Conservation (phyloP, 2,888 invertebrate species). For the Copidosoma aretas region DNA sequence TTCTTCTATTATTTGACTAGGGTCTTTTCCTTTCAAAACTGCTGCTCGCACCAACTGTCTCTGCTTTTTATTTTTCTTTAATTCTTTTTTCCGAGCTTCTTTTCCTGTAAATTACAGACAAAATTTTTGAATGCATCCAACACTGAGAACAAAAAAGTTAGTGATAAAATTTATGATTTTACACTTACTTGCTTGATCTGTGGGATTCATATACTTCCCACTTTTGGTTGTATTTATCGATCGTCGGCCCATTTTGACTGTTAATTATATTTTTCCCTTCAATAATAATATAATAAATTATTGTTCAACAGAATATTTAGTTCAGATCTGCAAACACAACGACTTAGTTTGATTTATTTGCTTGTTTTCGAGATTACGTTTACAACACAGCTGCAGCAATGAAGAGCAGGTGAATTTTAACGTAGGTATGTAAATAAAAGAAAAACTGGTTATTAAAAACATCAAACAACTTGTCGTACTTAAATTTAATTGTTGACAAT, state of each 20-base stretch:
- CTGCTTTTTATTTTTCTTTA: slow-evolving; percentile 98
- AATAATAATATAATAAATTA: not conserved
- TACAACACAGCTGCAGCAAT: too few species aligned
- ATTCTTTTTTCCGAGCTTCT: slow-evolving; percentile 94
- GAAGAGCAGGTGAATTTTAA: too few species aligned
- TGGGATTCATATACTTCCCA: slow-evolving; percentile 99
- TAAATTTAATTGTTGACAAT: too few species aligned
- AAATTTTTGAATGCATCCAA: slow-evolving; percentile 22
- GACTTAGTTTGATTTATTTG: too few species aligned
- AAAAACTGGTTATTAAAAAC: too few species aligned
- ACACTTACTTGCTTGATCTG: slow-evolving; percentile 96
- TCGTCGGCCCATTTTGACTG: slow-evolving; percentile 82
- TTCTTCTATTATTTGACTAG: slow-evolving; percentile 91
- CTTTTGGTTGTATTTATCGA: slow-evolving; percentile 99
- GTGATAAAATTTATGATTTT: slow-evolving; percentile 21
- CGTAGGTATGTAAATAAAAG: too few species aligned
- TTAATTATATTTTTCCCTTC: slow-evolving; percentile 53
- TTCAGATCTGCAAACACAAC: too few species aligned
- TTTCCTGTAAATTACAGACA: slow-evolving; percentile 72
- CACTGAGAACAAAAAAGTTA: slow-evolving; percentile 21
- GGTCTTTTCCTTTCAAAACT: slow-evolving; percentile 97
- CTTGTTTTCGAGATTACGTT: too few species aligned
- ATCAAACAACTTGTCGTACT: too few species aligned
- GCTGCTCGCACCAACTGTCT: slow-evolving; percentile 95
- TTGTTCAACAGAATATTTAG: too few species aligned